Evolutionary conservation across 2,113 vertebrate species (phyloP).

Genomic region (Hippocampus barbouri): DNA sequence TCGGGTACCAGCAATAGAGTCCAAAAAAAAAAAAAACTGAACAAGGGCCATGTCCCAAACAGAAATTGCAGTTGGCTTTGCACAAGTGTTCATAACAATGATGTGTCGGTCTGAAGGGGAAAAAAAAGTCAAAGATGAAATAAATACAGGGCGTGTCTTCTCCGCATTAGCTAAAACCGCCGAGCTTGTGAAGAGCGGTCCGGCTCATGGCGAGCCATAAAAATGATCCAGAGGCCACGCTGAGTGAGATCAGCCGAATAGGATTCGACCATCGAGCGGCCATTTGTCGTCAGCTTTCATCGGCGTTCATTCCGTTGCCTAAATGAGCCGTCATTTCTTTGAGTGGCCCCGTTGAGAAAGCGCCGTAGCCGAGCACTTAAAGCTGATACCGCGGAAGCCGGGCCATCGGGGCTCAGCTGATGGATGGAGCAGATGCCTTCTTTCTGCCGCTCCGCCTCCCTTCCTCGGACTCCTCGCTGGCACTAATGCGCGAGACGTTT

Average conservation of each 20-base stretch:
- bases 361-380: conserved; percentile 43
- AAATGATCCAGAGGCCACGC: conserved; percentile 60
- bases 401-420: conserved; percentile 41
- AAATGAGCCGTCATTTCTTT: conserved; percentile 66
- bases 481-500: conserved; percentile 43
- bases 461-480: conserved; percentile 24
- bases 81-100: too few species aligned
- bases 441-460: conserved; percentile 11
- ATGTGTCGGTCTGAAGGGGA: too few species aligned
- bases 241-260: conserved; percentile 69
- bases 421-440: conserved; percentile 40
- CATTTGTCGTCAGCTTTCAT: conserved; percentile 60
- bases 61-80: too few species aligned
- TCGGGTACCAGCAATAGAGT: too few species aligned
- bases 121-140: too few species aligned
- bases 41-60: too few species aligned
- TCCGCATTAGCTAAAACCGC: conserved; percentile 53
- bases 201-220: conserved; percentile 64
- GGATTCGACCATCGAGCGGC: conserved; percentile 56
- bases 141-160: not conserved
- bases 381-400: conserved; percentile 39
- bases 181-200: conserved; percentile 38
- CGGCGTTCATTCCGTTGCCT: conserved; percentile 55
- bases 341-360: conserved; percentile 53
- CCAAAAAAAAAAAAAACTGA: too few species aligned